Evolutionary conservation across 2,113 vertebrate genomes (phyloP).

Genomic region (Tricholaema leucomelas): DNA sequence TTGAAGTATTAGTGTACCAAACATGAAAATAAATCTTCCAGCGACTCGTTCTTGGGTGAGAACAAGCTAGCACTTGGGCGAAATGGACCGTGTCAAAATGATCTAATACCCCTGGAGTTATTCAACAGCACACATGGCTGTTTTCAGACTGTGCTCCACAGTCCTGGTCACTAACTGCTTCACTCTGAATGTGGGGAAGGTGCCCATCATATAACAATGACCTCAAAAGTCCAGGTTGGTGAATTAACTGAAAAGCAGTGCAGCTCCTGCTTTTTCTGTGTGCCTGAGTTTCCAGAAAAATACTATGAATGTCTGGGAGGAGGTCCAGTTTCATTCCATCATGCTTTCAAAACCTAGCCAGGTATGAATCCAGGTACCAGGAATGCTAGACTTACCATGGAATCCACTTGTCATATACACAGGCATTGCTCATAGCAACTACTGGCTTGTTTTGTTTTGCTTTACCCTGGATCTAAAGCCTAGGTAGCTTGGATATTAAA

Average conservation of each 20-base stretch:
- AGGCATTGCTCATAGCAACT: not conserved
- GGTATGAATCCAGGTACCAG: conserved; percentile 20
- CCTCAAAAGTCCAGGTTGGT: not conserved
- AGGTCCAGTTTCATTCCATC: not conserved
- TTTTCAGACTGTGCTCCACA: not conserved
- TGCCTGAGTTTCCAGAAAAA: not conserved
- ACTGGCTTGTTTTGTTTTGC: conserved; percentile 10
- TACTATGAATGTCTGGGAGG: not conserved
- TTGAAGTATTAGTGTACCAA: not conserved
- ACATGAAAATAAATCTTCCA: not conserved
- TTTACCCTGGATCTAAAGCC: not conserved
- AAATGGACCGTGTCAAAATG: not conserved
- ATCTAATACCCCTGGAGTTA: not conserved
- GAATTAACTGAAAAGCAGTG: not conserved
- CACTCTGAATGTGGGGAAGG: not conserved
- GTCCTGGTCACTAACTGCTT: not conserved
- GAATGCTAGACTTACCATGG: not conserved
- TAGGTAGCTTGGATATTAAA: not conserved
- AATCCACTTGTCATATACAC: not conserved
- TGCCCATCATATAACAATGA: not conserved
- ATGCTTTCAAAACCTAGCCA: conserved; percentile 11
- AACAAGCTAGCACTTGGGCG: not conserved
- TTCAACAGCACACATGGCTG: not conserved
- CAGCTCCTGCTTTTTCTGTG: not conserved
- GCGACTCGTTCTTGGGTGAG: not conserved